A percentile compares a stretch with the other conserved stretches of the same genome.
These are phyloP conservation scores for Enteromius radiatus DNA, from an alignment of 2,797 vertebrate species.

Conservation along the genomic window DNA sequence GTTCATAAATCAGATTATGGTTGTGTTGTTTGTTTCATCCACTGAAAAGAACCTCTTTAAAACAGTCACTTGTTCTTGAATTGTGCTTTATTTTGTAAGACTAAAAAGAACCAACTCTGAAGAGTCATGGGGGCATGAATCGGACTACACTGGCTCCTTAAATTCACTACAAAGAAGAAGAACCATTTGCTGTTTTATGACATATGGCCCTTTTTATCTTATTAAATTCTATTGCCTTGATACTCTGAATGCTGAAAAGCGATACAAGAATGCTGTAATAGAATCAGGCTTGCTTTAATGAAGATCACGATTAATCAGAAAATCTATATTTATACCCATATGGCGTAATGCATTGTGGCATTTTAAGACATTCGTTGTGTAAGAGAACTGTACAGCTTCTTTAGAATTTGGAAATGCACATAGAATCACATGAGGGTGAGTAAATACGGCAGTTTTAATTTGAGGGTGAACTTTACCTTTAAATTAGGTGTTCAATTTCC, in stretches of 20 bases:
- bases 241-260: background rate
- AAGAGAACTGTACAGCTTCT: background rate
- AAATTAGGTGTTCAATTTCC: background rate
- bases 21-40: background rate
- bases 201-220: background rate
- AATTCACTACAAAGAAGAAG: background rate
- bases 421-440: constrained; percentile 17
- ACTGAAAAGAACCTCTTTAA: background rate
- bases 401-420: background rate
- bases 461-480: background rate
- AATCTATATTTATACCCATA: background rate
- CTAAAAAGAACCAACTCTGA: background rate
- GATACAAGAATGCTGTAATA: background rate
- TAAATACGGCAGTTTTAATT: background rate
- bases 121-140: background rate
- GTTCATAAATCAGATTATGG: background rate
- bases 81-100: background rate
- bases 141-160: background rate
- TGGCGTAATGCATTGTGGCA: background rate
- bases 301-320: background rate
- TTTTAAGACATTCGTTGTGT: background rate
- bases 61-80: background rate
- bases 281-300: background rate
- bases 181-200: background rate
- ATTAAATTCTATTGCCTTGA: background rate